Evolutionary conservation across 2,888 invertebrate species (phyloP).

Genomic region (Eupithecia subfuscata): DNA sequence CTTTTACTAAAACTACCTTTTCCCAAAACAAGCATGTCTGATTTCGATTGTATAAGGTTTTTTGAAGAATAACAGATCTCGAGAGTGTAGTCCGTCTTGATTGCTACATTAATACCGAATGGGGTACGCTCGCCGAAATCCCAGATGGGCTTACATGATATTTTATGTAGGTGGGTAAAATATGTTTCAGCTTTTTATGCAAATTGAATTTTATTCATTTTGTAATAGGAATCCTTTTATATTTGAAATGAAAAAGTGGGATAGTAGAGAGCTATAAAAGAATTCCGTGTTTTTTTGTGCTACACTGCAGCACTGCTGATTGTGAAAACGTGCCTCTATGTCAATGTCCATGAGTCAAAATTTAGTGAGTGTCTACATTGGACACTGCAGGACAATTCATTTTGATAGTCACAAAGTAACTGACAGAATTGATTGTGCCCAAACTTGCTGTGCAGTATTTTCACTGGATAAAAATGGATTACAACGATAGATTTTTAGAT

Average conservation of each 20-base stretch:
- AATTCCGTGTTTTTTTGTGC: constrained; percentile 1
- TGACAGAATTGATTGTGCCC: constrained; percentile 31
- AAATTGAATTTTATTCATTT: constrained; percentile 25
- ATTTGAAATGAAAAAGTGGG: constrained; percentile 11
- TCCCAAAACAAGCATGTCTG: constrained; percentile 3
- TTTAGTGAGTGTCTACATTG: constrained; percentile 35
- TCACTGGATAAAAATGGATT: constrained; percentile 4
- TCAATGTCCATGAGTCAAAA: constrained; percentile 33
- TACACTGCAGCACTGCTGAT: constrained; percentile 11
- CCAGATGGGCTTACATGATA: constrained; percentile 21
- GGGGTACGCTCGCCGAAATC: constrained; percentile 26
- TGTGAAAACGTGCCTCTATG: constrained; percentile 28
- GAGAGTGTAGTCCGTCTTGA: constrained; percentile 19
- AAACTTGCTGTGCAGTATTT: constrained; percentile 21
- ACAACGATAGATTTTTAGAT: neutral
- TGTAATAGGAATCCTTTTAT: constrained; percentile 17
- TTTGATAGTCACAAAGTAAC: constrained; percentile 31
- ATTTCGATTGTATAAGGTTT: constrained; percentile 9
- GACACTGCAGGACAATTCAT: constrained; percentile 34
- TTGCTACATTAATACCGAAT: constrained; percentile 23
- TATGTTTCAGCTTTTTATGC: constrained; percentile 23
- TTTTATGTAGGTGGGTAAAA: constrained; percentile 18
- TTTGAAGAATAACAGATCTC: constrained; percentile 15
- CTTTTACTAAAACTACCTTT: neutral
- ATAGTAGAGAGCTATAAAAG: neutral